Conservation (phyloP, 2,888 invertebrate species). For the Ectobius pallidus region DNA sequence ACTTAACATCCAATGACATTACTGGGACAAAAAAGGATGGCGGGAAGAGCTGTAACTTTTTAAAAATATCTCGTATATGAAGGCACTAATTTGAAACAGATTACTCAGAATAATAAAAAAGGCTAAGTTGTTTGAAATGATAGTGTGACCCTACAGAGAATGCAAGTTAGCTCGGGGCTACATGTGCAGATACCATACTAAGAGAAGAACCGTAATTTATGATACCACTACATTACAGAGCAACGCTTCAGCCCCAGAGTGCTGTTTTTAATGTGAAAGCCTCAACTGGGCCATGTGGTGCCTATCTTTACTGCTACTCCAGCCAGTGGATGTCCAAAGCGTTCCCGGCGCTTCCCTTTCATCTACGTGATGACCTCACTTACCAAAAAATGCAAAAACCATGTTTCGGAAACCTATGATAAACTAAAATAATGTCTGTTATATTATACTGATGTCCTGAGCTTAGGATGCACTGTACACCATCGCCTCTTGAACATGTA, state of each 20-base stretch:
- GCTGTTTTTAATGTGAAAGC: background rate
- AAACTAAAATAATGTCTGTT: too few species aligned
- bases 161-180: background rate
- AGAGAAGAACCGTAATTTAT: background rate
- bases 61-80: background rate
- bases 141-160: background rate
- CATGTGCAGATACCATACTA: background rate
- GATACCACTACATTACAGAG: background rate
- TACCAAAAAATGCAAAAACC: too few species aligned
- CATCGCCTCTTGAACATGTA: too few species aligned
- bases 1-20: background rate
- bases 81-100: slow-evolving; percentile 15
- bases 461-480: too few species aligned
- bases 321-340: too few species aligned
- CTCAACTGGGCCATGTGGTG: background rate
- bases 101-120: background rate
- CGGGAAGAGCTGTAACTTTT: background rate
- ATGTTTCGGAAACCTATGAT: too few species aligned
- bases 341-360: too few species aligned
- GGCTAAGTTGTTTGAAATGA: background rate
- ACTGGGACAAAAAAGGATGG: background rate
- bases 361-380: too few species aligned
- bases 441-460: too few species aligned
- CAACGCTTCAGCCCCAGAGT: background rate
- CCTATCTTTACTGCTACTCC: background rate